Evolutionary conservation across 2,888 invertebrate genomes (phyloP).

Genomic region (Oscheius sp.): DNA sequence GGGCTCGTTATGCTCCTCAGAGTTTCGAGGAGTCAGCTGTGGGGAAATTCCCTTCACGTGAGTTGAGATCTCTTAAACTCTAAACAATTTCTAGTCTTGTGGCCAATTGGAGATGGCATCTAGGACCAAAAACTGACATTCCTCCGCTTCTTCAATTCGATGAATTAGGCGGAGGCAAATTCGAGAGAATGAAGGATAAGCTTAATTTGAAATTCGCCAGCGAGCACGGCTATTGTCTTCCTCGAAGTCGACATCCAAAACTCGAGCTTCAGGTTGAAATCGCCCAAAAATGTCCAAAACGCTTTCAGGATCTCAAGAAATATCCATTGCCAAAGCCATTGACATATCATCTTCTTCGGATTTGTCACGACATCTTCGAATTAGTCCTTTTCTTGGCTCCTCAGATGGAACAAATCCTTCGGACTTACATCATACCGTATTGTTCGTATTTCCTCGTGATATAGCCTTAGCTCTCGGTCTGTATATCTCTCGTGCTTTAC

Average conservation of each 20-base stretch:
- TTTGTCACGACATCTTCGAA: slow-evolving; percentile 21
- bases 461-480: neutral
- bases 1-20: slow-evolving; percentile 55
- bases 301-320: slow-evolving; percentile 16
- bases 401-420: neutral
- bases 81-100: slow-evolving; percentile 39
- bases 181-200: slow-evolving; percentile 27
- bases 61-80: neutral
- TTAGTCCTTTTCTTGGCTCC: neutral
- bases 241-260: slow-evolving; percentile 4
- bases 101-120: slow-evolving; percentile 62
- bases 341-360: slow-evolving; percentile 9
- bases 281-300: no score
- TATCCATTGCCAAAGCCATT: slow-evolving; percentile 19
- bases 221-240: slow-evolving; percentile 11
- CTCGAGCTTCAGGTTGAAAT: slow-evolving; percentile 8
- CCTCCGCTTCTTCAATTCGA: slow-evolving; percentile 31
- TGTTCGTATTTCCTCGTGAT: slow-evolving; percentile 29
- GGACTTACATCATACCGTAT: slow-evolving; percentile 25
- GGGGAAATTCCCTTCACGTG: slow-evolving; percentile 62
- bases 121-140: slow-evolving; percentile 12
- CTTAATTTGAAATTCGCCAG: slow-evolving; percentile 15
- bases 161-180: slow-evolving; percentile 26
- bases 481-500: neutral
- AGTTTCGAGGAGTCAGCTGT: slow-evolving; percentile 46